Conservation (phyloP, 2,888 invertebrate species). For the Plagodis pulveraria region DNA sequence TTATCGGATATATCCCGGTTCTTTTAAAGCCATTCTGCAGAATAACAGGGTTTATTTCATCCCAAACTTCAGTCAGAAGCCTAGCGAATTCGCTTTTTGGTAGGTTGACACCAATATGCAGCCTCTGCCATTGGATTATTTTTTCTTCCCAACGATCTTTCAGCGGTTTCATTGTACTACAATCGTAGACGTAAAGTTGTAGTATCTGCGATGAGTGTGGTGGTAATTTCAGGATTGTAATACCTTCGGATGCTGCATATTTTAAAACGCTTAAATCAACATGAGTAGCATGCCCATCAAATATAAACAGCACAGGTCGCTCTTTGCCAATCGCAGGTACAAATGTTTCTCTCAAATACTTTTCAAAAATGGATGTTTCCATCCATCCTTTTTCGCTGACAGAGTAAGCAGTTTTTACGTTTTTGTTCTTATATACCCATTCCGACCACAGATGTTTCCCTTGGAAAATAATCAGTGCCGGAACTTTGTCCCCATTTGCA, state of each 20-base stretch:
- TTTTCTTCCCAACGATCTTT: conserved; percentile 37
- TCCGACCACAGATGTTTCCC: conserved; percentile 36
- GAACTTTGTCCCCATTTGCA: conserved; percentile 26
- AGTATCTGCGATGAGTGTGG: conserved; percentile 47
- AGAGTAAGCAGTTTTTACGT: conserved; percentile 10
- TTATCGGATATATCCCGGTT: conserved; percentile 7
- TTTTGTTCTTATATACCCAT: conserved; percentile 22
- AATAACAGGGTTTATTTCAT: conserved; percentile 1
- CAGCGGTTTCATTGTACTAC: conserved; percentile 44
- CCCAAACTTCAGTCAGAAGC: conserved; percentile 3
- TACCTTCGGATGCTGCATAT: conserved; percentile 45
- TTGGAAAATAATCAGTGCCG: conserved; percentile 35
- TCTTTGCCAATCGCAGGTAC: conserved; percentile 12
- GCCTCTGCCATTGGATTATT: conserved; percentile 8
- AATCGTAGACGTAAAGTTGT: conserved; percentile 38
- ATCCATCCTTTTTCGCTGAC: conserved; percentile 12
- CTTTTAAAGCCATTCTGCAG: conserved; percentile 8
- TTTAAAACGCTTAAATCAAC: conserved; percentile 44
- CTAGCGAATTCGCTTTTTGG: conserved; percentile 10
- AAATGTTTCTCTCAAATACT: conserved; percentile 12
- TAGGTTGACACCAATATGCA: conserved; percentile 2
- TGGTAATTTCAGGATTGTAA: conserved; percentile 46
- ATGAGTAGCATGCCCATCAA: conserved; percentile 16
- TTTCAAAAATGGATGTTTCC: conserved; percentile 9
- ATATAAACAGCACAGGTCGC: conserved; percentile 14